A percentile compares a stretch with the other conserved stretches of the same genome.
These are phyloP conservation scores for Hapalemur alaotrensis DNA, from an alignment of 2,797 vertebrate genomes.

Conservation along the genomic window DNA sequence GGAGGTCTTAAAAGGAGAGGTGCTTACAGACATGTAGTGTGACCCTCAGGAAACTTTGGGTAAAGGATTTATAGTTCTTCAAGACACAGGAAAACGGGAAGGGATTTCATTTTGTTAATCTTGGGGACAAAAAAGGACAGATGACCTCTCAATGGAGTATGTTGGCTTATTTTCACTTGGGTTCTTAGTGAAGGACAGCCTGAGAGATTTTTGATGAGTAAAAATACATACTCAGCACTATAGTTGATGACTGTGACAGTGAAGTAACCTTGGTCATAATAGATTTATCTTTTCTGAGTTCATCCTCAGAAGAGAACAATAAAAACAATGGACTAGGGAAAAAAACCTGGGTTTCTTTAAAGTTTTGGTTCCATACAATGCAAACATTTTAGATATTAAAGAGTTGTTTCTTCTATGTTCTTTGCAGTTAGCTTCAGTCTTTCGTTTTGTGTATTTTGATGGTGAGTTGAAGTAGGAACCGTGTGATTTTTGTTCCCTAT, in stretches of 20 bases:
- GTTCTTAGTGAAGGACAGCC: background rate
- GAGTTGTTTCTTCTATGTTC: background rate
- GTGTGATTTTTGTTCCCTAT: background rate
- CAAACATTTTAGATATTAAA: constrained; percentile 20
- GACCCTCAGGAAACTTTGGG: background rate
- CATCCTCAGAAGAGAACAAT: background rate
- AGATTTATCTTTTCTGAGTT: background rate
- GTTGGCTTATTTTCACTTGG: background rate
- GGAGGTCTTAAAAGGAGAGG: background rate
- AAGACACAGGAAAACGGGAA: background rate
- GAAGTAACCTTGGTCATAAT: background rate
- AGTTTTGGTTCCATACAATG: background rate
- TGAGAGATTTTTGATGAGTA: background rate
- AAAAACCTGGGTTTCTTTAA: background rate
- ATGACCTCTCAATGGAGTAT: background rate
- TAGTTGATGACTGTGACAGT: background rate
- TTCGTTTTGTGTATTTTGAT: constrained; percentile 1
- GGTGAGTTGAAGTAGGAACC: background rate
- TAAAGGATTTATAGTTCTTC: background rate
- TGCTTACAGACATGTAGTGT: background rate
- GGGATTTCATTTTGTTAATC: background rate
- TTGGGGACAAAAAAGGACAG: background rate
- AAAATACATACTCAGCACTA: background rate
- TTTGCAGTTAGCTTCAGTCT: background rate
- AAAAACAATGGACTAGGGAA: background rate